Percentiles rank a stretch among this genome's conserved stretches.
phyloP scores from a whole-genome alignment of 2,113 vertebrate genomes.

The Rhabdornis inornatus region DNA sequence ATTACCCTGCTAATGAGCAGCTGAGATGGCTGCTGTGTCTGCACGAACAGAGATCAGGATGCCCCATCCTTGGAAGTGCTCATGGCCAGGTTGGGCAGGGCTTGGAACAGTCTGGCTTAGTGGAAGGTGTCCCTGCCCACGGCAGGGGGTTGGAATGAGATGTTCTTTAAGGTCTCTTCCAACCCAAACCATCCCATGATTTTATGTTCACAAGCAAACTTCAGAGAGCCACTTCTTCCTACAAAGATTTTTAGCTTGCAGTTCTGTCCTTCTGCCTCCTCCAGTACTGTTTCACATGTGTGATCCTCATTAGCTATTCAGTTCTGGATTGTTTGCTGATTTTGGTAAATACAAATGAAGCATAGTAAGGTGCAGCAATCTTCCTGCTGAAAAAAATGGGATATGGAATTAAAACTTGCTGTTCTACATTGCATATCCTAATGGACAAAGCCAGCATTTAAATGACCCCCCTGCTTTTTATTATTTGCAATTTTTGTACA shows the following conservation, averaged over 20 bases:
- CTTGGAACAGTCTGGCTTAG: background rate
- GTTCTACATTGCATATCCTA: background rate
- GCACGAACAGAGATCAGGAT: background rate
- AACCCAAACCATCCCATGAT: background rate
- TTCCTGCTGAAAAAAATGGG: background rate
- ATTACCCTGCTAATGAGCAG: background rate
- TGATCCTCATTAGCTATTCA: background rate
- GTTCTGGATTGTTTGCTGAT: slow-evolving; percentile 2
- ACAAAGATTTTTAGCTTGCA: background rate
- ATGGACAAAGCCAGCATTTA: background rate
- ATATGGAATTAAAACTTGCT: background rate
- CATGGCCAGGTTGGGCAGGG: background rate
- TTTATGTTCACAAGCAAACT: background rate
- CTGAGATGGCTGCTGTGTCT: background rate
- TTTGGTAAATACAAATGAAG: slow-evolving; percentile 1
- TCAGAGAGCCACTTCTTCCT: background rate
- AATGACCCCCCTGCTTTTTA: background rate
- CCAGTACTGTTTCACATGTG: background rate
- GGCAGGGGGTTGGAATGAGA: accelerated
- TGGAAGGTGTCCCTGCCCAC: background rate
- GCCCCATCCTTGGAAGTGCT: background rate
- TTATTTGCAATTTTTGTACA: background rate
- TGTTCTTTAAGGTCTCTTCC: background rate
- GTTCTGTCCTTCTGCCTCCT: background rate
- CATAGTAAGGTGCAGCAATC: background rate